Percentiles rank a stretch among this genome's conserved stretches.
Conservation (phyloP, 2,797 vertebrate species). For the Rhinichthys osculus region DNA sequence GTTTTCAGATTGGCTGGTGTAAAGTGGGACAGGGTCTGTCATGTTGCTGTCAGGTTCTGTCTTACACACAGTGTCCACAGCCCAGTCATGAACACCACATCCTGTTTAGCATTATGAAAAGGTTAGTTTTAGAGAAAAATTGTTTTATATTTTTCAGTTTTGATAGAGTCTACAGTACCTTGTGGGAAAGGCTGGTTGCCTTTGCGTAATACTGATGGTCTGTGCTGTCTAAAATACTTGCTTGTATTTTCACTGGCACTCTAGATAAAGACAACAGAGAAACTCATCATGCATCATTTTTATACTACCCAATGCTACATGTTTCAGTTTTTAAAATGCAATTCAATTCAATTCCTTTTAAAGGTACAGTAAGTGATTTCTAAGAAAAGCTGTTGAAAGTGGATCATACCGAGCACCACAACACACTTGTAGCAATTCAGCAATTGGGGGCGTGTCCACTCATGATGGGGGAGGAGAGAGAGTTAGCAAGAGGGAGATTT, state of each 20-base stretch:
- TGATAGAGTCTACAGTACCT: slow-evolving; percentile 28
- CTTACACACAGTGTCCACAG: slow-evolving; percentile 43
- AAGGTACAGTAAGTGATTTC: not conserved
- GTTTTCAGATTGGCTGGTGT: slow-evolving; percentile 20
- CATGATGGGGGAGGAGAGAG: not conserved
- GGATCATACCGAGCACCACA: not conserved
- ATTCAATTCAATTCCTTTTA: not conserved
- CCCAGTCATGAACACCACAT: slow-evolving; percentile 22
- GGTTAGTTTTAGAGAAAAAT: not conserved
- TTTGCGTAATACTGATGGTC: slow-evolving; percentile 65
- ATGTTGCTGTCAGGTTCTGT: slow-evolving; percentile 51
- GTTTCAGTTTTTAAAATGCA: not conserved
- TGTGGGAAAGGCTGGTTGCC: slow-evolving; percentile 56
- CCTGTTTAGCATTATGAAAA: slow-evolving; percentile 28
- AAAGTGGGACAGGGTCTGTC: not conserved
- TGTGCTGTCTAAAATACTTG: slow-evolving; percentile 57
- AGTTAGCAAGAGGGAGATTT: not conserved
- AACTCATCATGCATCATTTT: not conserved
- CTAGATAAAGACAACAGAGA: slow-evolving; percentile 51
- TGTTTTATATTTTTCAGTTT: fast-evolving
- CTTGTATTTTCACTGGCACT: slow-evolving; percentile 48
- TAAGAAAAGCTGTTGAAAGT: not conserved
- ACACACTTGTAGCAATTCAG: not conserved
- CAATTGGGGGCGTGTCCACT: not conserved
- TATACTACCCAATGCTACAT: not conserved